A percentile compares a stretch with the other conserved stretches of the same genome.
Evolutionary conservation across 2,113 vertebrate species (phyloP).

Genomic region (Bagarius yarrelli): DNA sequence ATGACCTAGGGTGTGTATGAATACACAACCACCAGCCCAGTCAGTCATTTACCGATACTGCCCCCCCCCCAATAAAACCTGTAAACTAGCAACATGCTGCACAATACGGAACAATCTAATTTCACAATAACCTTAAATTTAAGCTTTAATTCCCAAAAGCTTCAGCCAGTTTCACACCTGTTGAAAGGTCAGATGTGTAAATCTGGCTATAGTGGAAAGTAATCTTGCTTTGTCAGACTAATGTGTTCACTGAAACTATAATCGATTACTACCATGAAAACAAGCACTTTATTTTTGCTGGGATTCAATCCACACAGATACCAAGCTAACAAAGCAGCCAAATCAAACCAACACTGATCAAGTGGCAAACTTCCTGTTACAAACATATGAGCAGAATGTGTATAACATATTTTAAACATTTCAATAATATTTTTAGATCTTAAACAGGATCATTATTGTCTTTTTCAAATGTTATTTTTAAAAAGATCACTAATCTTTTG

Average conservation of each 20-base stretch:
- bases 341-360: background rate
- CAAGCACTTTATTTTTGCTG: background rate
- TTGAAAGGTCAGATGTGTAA: background rate
- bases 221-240: background rate
- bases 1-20: conserved; percentile 84
- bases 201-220: background rate
- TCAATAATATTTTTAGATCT: background rate
- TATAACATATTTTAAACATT: background rate
- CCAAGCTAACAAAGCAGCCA: background rate
- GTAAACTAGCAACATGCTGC: too few species aligned
- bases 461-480: background rate
- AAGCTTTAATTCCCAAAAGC: background rate
- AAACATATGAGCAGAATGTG: background rate
- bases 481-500: too few species aligned
- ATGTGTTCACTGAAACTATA: background rate
- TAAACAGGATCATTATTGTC: background rate
- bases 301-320: background rate
- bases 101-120: too few species aligned
- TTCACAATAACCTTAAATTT: background rate
- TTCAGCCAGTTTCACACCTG: background rate
- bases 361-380: background rate
- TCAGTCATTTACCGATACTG: too few species aligned
- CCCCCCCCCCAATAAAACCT: too few species aligned
- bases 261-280: background rate
- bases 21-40: background rate